Percentiles rank a stretch among this genome's conserved stretches.
These are phyloP conservation scores for Chironex yamaguchii DNA, from an alignment of 30 jellyfish, hydroid and myxozoan species.

Conservation along the genomic window DNA sequence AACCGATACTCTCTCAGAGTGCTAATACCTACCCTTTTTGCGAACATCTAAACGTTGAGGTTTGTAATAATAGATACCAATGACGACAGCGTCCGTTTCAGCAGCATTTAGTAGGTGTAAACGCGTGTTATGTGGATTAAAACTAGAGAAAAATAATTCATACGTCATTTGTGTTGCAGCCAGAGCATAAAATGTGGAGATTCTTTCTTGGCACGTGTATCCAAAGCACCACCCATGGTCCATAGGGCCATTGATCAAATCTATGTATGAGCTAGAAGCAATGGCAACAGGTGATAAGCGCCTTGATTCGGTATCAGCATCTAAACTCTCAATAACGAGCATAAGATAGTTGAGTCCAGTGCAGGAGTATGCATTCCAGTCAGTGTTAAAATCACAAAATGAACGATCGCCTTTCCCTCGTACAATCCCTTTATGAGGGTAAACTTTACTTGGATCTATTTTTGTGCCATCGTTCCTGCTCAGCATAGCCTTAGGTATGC, in stretches of 20 bases:
- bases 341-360: conserved; percentile 64
- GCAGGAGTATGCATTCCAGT: conserved; percentile 83
- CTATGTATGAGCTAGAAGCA: conserved; percentile 84
- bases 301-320: conserved; percentile 88
- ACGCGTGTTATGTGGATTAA: conserved; percentile 81
- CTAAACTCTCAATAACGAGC: conserved; percentile 90
- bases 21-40: conserved; percentile 84
- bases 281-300: conserved; percentile 89
- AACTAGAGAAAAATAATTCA: conserved; percentile 79
- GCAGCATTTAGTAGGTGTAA: conserved; percentile 80
- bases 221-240: conserved; percentile 99
- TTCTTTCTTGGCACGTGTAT: conserved; percentile 95
- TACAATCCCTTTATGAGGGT: conserved; percentile 91
- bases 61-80: conserved; percentile 72
- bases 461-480: conserved; percentile 73
- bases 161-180: conserved; percentile 74
- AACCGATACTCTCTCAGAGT: too few species aligned
- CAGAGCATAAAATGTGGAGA: conserved; percentile 85
- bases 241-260: conserved; percentile 96
- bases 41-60: conserved; percentile 92
- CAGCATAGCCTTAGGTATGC: conserved; percentile 89
- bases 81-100: conserved; percentile 66
- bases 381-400: conserved; percentile 65
- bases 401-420: conserved; percentile 76
- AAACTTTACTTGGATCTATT: conserved; percentile 59